These are phyloP conservation scores for Acipenser transmontanus DNA, from an alignment of 2,797 vertebrate species.

Conservation along the genomic window DNA sequence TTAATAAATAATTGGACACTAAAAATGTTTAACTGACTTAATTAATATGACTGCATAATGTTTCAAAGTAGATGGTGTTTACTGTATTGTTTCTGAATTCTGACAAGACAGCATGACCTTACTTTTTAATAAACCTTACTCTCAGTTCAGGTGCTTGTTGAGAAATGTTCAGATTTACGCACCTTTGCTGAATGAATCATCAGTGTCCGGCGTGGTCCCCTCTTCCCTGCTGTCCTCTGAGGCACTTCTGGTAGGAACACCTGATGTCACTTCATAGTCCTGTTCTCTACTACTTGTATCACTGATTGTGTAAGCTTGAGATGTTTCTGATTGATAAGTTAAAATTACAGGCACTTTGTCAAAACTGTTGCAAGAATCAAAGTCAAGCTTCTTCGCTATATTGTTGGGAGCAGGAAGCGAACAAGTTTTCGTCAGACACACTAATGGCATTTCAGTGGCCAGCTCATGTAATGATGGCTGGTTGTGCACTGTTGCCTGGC, in stretches of 20 bases:
- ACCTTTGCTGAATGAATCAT: slow-evolving; percentile 76
- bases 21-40: background rate
- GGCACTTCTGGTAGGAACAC: slow-evolving; percentile 75
- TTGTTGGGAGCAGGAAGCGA: slow-evolving; percentile 38
- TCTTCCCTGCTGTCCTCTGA: slow-evolving; percentile 68
- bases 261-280: slow-evolving; percentile 57
- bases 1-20: too few species aligned
- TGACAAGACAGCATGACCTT: too few species aligned
- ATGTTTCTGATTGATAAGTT: slow-evolving; percentile 49
- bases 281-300: slow-evolving; percentile 49
- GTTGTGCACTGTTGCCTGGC: slow-evolving; percentile 27
- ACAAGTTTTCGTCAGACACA: slow-evolving; percentile 25
- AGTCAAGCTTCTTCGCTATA: slow-evolving; percentile 47
- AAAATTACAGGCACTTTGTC: slow-evolving; percentile 67
- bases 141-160: background rate
- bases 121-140: background rate
- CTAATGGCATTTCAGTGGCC: slow-evolving; percentile 20
- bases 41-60: background rate
- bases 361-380: slow-evolving; percentile 62
- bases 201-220: slow-evolving; percentile 48
- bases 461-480: slow-evolving; percentile 24
- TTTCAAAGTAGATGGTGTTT: background rate
- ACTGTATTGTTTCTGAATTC: too few species aligned
- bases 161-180: slow-evolving; percentile 8
- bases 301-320: slow-evolving; percentile 45